A percentile compares a stretch with the other conserved stretches of the same genome.
These are phyloP conservation scores for Heliconius melpomene DNA, from an alignment of 1,140 invertebrate species.

Conservation along the genomic window DNA sequence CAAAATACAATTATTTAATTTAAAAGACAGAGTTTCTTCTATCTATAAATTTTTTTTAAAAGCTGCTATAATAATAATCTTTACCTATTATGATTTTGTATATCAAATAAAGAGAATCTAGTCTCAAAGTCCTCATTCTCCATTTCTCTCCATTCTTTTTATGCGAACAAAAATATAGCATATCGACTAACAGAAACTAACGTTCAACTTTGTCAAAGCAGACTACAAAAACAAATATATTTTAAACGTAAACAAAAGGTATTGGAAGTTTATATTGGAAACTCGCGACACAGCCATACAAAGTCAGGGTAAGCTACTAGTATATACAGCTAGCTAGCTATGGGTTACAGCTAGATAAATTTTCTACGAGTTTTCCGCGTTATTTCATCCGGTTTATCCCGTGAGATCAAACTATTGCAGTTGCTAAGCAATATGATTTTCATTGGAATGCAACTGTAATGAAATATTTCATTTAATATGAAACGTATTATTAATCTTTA, in stretches of 20 bases:
- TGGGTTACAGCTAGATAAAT: background rate
- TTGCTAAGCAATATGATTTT: background rate
- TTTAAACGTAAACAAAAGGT: slow-evolving; percentile 4
- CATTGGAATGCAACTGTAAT: background rate
- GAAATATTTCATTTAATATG: background rate
- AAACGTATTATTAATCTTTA: background rate
- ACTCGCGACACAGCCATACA: background rate
- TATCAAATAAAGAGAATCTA: too few relatives aligned
- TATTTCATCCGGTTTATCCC: background rate
- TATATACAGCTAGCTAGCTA: too few relatives aligned
- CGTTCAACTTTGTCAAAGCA: background rate
- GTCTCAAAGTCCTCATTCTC: too few relatives aligned
- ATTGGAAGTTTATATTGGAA: background rate
- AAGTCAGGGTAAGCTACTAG: background rate
- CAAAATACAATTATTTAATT: too few relatives aligned
- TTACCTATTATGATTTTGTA: too few relatives aligned
- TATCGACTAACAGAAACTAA: background rate
- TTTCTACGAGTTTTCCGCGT: background rate
- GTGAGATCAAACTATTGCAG: background rate
- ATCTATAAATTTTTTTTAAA: too few relatives aligned
- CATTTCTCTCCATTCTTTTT: too few relatives aligned
- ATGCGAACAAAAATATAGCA: background rate
- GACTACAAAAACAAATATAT: background rate
- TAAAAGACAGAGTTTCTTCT: too few relatives aligned
- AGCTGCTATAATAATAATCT: too few relatives aligned